Conservation (phyloP, 2,888 invertebrate species). For the Drosophila ezoana region DNA sequence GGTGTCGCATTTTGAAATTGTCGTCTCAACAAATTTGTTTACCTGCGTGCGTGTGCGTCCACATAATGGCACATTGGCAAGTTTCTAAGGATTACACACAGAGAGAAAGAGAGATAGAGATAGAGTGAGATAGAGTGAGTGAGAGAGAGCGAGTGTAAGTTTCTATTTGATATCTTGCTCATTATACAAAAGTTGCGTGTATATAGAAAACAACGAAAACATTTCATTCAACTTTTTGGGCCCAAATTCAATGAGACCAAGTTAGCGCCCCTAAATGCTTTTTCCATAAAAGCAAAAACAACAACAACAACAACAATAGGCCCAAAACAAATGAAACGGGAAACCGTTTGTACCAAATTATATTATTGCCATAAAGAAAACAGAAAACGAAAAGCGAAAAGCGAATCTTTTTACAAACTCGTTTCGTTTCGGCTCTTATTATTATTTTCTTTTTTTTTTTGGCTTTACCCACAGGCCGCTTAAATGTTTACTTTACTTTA, state of each 20-base stretch:
- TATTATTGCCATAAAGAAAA: slow-evolving; percentile 62
- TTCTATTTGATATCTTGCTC: slow-evolving; percentile 56
- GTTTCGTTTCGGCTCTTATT: slow-evolving; percentile 35
- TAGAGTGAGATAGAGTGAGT: not conserved
- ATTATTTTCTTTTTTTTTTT: slow-evolving; percentile 8
- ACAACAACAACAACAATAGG: slow-evolving; percentile 10
- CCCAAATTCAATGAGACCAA: slow-evolving; percentile 46
- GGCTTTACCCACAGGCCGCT: slow-evolving; percentile 47
- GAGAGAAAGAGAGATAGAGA: not conserved
- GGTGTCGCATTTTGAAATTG: slow-evolving; percentile 51
- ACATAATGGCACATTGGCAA: slow-evolving; percentile 48
- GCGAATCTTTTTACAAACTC: slow-evolving; percentile 43
- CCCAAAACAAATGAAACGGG: slow-evolving; percentile 35
- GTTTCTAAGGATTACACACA: slow-evolving; percentile 36
- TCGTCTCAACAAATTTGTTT: slow-evolving; percentile 73
- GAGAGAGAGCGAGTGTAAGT: not conserved
- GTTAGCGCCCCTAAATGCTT: slow-evolving; percentile 51
- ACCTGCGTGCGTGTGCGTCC: slow-evolving; percentile 55
- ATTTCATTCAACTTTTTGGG: slow-evolving; percentile 45
- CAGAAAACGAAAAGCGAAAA: slow-evolving; percentile 32
- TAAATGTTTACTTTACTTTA: slow-evolving; percentile 64
- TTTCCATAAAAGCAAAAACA: slow-evolving; percentile 23
- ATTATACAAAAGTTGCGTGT: slow-evolving; percentile 53
- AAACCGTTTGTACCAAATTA: slow-evolving; percentile 66
- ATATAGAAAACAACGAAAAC: slow-evolving; percentile 42